Evolutionary conservation across 2,113 vertebrate genomes (phyloP), one percentile per base, ranked within the genome.

Genomic region (Vidua chalybeata): DNA sequence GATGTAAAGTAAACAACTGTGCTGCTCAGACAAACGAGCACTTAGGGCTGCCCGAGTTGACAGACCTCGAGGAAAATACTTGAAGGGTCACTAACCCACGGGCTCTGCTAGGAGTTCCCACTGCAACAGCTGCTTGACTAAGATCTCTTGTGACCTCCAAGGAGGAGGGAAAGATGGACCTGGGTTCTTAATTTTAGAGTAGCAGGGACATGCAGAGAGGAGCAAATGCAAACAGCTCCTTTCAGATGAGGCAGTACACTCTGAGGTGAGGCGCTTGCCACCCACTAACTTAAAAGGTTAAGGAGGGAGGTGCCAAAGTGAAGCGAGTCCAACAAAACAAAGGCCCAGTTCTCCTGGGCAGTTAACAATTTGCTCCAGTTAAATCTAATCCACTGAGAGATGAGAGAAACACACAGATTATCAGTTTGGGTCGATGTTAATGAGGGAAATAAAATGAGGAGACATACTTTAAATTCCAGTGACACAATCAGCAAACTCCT

Each of bases 391-490:
- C 61, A 48, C 55, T 9, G 66, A 63, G 84, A 77, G 75, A 94
- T 23, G 81, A 78, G 16, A 86, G 49, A 88, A 82, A 56, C 49
- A 33, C 16, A 45, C 22, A 35, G 67, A 55, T 10, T 88, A 81
- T 64, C 64, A 86, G 41, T 14, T 78, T 68, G 92, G 94, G 85
- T 92, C 94, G 78, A 30, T 35, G 85, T 55, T 95, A 94, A 95
- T 37, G 64, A 96, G 63, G 74, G 82, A 71, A 93, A 74, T 51
- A 55, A 88, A 93, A 77, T 16, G 64, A 87, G 46, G 59, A 96
- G 59, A 55, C 87, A 80, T n/a, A 77, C 55, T 94, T 94, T 72
- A 87, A 94, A 92, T 94, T 90, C 77, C 86, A 87, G 66, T 64
- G 93, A 87, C 71, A 61, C 63, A 35, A 78, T 54, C 56, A 76